Evolutionary conservation across 2,113 vertebrate species (phyloP).

Genomic region (Muntiacus muntjak): DNA sequence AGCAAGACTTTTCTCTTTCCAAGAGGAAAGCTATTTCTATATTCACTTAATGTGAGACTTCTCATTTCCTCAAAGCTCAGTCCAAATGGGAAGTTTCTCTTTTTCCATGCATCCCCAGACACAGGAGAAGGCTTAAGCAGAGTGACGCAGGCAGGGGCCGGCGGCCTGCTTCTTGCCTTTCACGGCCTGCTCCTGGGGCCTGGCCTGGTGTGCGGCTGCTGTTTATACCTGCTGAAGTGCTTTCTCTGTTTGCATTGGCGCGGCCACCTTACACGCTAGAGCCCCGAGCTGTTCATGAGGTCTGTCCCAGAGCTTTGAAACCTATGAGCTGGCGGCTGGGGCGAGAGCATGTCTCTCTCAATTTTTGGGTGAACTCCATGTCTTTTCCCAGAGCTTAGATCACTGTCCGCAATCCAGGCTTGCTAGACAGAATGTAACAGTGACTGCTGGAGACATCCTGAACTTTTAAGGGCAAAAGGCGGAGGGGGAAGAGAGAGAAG

Average conservation of each 20-base stretch:
- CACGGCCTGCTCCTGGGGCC: slow-evolving; percentile 26
- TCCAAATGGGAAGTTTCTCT: neutral
- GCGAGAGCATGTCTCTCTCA: slow-evolving; percentile 67
- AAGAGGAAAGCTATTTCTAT: slow-evolving; percentile 36
- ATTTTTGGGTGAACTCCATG: slow-evolving; percentile 73
- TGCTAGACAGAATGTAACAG: slow-evolving; percentile 74
- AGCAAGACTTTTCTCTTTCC: slow-evolving; percentile 42
- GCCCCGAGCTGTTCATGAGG: slow-evolving; percentile 58
- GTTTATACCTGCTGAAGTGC: slow-evolving; percentile 68
- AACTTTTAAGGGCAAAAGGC: slow-evolving; percentile 57
- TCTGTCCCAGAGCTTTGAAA: slow-evolving; percentile 71
- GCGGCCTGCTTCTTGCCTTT: neutral
- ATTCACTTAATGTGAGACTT: neutral
- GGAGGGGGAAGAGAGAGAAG: neutral
- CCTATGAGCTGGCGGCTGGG: slow-evolving; percentile 61
- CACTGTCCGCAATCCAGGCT: slow-evolving; percentile 54
- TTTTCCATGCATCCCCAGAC: neutral
- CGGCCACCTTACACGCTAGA: slow-evolving; percentile 24
- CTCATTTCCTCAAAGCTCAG: neutral
- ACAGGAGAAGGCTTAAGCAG: slow-evolving; percentile 3
- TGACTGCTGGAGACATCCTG: slow-evolving; percentile 64
- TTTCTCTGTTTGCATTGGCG: slow-evolving; percentile 69
- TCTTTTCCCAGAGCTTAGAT: slow-evolving; percentile 73
- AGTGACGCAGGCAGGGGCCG: slow-evolving; percentile 7
- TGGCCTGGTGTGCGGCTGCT: slow-evolving; percentile 64